Percentiles rank a stretch among this genome's conserved stretches.
phyloP scores from a whole-genome alignment of 2,888 invertebrate species.

The Athripsodes cinereus region DNA sequence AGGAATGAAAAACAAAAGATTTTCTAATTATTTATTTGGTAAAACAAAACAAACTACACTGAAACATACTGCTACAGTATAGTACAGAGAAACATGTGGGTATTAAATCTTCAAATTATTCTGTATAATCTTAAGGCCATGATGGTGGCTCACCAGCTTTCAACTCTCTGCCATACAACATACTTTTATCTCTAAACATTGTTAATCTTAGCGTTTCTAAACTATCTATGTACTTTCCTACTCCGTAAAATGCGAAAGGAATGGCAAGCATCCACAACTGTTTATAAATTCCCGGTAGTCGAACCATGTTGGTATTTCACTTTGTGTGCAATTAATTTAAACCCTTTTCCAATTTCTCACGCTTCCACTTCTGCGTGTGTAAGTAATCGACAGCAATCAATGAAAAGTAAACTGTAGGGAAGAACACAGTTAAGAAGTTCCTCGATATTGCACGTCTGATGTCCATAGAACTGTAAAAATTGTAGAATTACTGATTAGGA shows the following conservation, averaged over 20 bases:
- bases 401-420: slow-evolving; percentile 55
- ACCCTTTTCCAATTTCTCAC: slow-evolving; percentile 22
- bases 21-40: too few species aligned
- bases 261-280: slow-evolving; percentile 47
- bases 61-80: too few species aligned
- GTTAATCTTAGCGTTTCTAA: slow-evolving; percentile 67
- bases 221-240: slow-evolving; percentile 62
- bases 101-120: too few species aligned
- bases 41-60: too few species aligned
- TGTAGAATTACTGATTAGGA: not conserved
- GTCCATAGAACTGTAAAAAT: slow-evolving; percentile 22
- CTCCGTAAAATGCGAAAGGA: slow-evolving; percentile 51
- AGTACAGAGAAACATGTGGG: too few species aligned
- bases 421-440: slow-evolving; percentile 61
- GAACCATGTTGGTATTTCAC: slow-evolving; percentile 26
- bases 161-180: slow-evolving; percentile 61
- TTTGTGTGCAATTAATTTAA: slow-evolving; percentile 17
- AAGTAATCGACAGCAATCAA: slow-evolving; percentile 67
- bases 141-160: slow-evolving; percentile 64
- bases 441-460: slow-evolving; percentile 47
- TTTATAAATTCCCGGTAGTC: slow-evolving; percentile 27
- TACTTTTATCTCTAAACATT: slow-evolving; percentile 72
- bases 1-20: too few species aligned
- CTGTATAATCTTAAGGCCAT: too few species aligned
- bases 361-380: slow-evolving; percentile 69